Conservation (phyloP, 1,140 invertebrate genomes). For the Drosophila mayri region DNA sequence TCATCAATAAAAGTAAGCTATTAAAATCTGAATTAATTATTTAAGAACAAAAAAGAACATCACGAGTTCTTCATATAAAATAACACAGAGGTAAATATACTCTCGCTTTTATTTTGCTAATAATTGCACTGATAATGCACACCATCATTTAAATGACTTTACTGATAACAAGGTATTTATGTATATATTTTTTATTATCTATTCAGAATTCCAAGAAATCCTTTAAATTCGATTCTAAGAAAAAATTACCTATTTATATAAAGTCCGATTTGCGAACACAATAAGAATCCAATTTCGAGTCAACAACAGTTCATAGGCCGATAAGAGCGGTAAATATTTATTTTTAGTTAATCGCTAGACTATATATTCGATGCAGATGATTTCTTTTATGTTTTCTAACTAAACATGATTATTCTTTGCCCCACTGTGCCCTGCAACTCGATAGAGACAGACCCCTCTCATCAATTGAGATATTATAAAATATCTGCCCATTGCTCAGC, state of each 20-base stretch:
- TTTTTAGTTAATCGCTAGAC: background rate
- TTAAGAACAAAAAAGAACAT: background rate
- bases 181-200: background rate
- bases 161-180: background rate
- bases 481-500: constrained; percentile 27
- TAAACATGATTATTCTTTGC: background rate
- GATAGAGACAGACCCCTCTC: constrained; percentile 28
- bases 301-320: background rate
- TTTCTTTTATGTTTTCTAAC: constrained; percentile 6
- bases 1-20: background rate
- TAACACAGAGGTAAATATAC: background rate
- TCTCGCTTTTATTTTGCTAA: background rate
- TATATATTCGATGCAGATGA: background rate
- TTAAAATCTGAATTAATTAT: background rate
- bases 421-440: constrained; percentile 41
- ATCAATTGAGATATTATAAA: constrained; percentile 81
- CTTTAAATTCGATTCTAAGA: background rate
- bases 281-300: too few relatives aligned
- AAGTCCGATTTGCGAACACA: background rate
- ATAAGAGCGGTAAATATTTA: background rate
- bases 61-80: background rate
- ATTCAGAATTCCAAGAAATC: background rate
- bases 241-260: background rate
- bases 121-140: background rate
- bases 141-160: too few relatives aligned